Base-by-base conservation (phyloP, 2,797 vertebrate species). In the Pseudomugil tenellus region DNA sequence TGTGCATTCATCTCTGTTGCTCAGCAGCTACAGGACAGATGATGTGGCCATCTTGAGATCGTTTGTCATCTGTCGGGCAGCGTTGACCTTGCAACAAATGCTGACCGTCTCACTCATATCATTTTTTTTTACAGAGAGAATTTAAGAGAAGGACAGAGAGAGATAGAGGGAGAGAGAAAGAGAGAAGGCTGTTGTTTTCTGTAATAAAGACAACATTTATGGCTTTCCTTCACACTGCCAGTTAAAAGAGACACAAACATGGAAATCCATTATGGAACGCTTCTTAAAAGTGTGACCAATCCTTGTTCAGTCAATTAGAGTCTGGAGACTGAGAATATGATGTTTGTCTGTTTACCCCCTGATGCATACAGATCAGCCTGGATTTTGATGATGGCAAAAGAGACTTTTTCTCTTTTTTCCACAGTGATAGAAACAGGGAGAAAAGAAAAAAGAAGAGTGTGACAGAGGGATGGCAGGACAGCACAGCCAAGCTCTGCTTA, bases 171-270 rank as follows among this genome's bases (percentile, higher is more conserved):
- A 63, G 76, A 63, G 46, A 51, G 70, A 71, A 54, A 31, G 25
- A 52, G 52, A 71, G 78, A 64, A 67, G 86, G 84, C 84, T 92
- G 89, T 93, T 92, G 89, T 93, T 94, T 94, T 91, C 87, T 73
- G 92, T 93, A 94, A 96, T 96, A 93, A 96, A 92, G 92, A 89
- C 86, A 86, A 95, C 95, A 94, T 95, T 92, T 95, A 83, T 95
- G 95, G 93, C 94, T 94, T 93, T 88, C 94, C 94, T 95, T 96
- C 90, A 92, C 89, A 91, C 94, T 92, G 94, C 93, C 94, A 93
- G 94, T 96, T 95, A 95, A 95, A 95, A 94, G 92, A 90, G 93
- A 93, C 87, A 93, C 95, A 95, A 96, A 97, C 95, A 95, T 93
- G 95, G 93, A 95, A 96, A 96, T 96, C 96, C 95, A 95, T 96